These are phyloP conservation scores for Nysson spinosus DNA, from an alignment of 2,888 invertebrate genomes.

Conservation along the genomic window DNA sequence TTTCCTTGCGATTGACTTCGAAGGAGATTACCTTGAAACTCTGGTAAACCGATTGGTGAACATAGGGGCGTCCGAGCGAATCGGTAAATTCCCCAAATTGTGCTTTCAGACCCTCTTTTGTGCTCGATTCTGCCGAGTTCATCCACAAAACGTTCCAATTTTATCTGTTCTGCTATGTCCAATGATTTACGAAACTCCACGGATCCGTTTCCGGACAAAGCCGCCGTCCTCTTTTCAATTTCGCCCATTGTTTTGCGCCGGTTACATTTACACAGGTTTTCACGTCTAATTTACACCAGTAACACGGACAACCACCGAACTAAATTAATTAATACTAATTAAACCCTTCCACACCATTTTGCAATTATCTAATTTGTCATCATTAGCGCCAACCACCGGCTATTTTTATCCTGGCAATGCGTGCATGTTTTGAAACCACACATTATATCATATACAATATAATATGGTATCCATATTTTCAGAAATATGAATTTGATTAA, in stretches of 20 bases:
- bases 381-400: too few relatives aligned
- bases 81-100: slow-evolving; percentile 24
- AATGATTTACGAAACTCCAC: slow-evolving; percentile 20
- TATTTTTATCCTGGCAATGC: too few relatives aligned
- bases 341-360: too few relatives aligned
- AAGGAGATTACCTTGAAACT: slow-evolving; percentile 26
- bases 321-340: too few relatives aligned
- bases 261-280: not conserved
- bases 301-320: too few relatives aligned
- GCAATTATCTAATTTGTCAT: too few relatives aligned
- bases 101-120: slow-evolving; percentile 19
- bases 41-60: not conserved
- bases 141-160: slow-evolving; percentile 10
- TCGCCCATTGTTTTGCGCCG: not conserved
- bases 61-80: slow-evolving; percentile 16
- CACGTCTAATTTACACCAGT: not conserved
- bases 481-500: too few relatives aligned
- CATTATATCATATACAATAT: too few relatives aligned
- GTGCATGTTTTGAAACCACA: too few relatives aligned
- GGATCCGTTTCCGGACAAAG: slow-evolving; percentile 4
- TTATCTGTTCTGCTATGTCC: slow-evolving; percentile 12
- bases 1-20: slow-evolving; percentile 29
- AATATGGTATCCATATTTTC: too few relatives aligned
- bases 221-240: not conserved
- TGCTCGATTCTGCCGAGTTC: slow-evolving; percentile 1